Evolutionary conservation across 2,113 vertebrate genomes (phyloP).

Genomic region (Candoia aspera): DNA sequence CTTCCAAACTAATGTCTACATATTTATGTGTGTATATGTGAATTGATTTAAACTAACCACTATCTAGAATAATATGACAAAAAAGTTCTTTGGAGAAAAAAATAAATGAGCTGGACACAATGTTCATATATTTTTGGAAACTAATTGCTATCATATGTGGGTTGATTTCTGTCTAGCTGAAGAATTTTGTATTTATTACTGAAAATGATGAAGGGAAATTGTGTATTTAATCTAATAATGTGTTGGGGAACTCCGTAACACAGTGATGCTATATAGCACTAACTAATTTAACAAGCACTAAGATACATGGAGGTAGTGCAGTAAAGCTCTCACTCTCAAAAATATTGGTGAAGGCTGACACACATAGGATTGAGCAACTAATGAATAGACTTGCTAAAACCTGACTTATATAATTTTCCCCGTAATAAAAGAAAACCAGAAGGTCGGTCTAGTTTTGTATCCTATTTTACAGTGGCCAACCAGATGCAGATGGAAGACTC

Average conservation of each 20-base stretch:
- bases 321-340: slow-evolving; percentile 19
- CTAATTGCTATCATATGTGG: background rate
- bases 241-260: background rate
- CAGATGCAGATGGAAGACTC: background rate
- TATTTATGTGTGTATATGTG: background rate
- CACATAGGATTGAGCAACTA: background rate
- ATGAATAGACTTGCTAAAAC: background rate
- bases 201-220: slow-evolving; percentile 29
- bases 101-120: background rate
- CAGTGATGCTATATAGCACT: slow-evolving; percentile 5
- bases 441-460: background rate
- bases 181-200: background rate
- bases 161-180: background rate
- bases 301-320: background rate
- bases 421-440: too few species aligned
- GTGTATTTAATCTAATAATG: slow-evolving; percentile 22
- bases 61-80: background rate
- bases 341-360: slow-evolving; percentile 15
- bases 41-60: background rate
- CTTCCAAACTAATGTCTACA: background rate
- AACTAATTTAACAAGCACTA: background rate
- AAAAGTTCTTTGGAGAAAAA: background rate
- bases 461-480: background rate
- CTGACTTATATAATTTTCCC: too few species aligned
- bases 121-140: background rate